Base-by-base conservation (phyloP, 2,888 invertebrate genomes). In the Dasysyrphus albostriatus region DNA sequence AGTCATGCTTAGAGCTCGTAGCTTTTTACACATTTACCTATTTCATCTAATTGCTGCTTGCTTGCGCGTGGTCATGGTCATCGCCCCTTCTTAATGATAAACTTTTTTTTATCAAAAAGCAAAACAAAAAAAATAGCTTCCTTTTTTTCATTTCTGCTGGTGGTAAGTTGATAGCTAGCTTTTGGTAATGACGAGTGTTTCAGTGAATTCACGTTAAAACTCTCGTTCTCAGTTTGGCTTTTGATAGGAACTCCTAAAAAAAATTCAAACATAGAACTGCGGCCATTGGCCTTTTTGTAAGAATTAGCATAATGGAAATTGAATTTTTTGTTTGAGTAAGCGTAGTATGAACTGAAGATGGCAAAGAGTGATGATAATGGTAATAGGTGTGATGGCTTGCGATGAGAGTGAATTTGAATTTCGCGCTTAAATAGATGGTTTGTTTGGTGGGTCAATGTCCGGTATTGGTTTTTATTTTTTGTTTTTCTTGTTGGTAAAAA, bases 341-440 rank as follows among this genome's bases (percentile, higher is more conserved):
- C 42, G 47, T 29, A 44, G 49, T 44, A 56, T 58, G 10, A 47
- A 44, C 19, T 19, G 9, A 49, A 14, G 34, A 24, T 24, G 24
- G 24, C 24, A 24, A 39, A 37, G 16, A 19, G 56, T 49, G 76
- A 69, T 76, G 76, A 44, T 44, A 10, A 44, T 29, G 29, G 10
- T 47, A 42, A 67, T 78, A 61, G 82, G 63, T 70, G 75, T 42
- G 70, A 61, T 75, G 39, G 39, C 61, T 70, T 16, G 75, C 78
- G 87, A 75, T 72, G 87, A 87, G 87, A 87, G 87, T 87, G 87
- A 87, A 83, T 82, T 87, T 75, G 72, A 83, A 75, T 82, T 83
- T 70, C 42, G 65, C 70, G 82, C 65, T 70, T 59, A 77, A 63
- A 67, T 67, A 59, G 37, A 56, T 70, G 69, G 8, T 56, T 74